Conservation (phyloP, 2,797 vertebrate species). For the Rhabdomys pumilio region DNA sequence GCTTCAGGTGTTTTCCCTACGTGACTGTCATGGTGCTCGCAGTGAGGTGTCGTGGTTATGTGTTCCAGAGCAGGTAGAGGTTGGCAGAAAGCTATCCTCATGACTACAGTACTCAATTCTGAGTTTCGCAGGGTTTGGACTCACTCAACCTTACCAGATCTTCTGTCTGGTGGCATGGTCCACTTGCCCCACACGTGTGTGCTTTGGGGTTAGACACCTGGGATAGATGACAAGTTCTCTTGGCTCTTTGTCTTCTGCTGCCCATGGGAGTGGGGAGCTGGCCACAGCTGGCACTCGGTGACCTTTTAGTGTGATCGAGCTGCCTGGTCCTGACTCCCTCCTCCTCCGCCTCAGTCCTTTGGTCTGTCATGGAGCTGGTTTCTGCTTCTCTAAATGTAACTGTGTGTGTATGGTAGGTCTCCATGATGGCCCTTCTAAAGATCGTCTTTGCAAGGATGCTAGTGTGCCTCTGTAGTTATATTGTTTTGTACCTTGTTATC, state of each 20-base stretch:
- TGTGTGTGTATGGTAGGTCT: not conserved
- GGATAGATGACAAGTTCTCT: not conserved
- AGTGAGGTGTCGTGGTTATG: not conserved
- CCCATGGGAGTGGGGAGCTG: not conserved
- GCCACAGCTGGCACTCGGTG: accelerated
- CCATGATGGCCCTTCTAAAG: not conserved
- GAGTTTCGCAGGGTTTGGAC: not conserved
- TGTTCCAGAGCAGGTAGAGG: not conserved
- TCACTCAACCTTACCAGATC: not conserved
- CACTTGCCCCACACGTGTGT: not conserved
- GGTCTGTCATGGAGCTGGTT: accelerated
- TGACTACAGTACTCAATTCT: not conserved
- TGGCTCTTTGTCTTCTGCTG: not conserved
- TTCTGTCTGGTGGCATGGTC: not conserved
- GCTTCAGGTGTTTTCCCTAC: not conserved
- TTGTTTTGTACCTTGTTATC: not conserved
- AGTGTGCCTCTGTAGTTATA: not conserved
- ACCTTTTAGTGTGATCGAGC: not conserved
- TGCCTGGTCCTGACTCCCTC: not conserved
- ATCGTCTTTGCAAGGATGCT: accelerated
- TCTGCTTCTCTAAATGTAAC: not conserved
- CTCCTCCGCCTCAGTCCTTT: too few species aligned
- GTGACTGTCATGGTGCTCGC: not conserved
- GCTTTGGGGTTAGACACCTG: not conserved
- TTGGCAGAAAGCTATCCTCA: not conserved